These are phyloP conservation scores for Corythucha ciliata DNA, from an alignment of 2,888 invertebrate genomes.

Conservation along the genomic window DNA sequence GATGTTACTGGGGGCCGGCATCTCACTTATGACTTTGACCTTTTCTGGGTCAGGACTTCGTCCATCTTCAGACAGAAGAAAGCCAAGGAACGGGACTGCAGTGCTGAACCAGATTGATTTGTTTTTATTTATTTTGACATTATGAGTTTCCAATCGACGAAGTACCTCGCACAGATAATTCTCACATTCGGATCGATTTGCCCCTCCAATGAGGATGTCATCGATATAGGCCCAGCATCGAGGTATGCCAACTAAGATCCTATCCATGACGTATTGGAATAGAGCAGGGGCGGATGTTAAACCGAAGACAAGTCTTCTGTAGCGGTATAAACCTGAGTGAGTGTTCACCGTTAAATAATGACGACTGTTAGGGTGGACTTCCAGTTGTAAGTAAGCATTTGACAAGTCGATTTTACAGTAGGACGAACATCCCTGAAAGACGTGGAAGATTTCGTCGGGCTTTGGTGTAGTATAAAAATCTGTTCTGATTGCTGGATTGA, in stretches of 20 bases:
- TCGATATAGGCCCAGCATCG: constrained; percentile 32
- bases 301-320: constrained; percentile 29
- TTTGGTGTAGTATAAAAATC: constrained; percentile 38
- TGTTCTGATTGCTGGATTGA: constrained; percentile 34
- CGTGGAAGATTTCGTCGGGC: constrained; percentile 37
- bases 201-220: constrained; percentile 32
- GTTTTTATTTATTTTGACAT: constrained; percentile 33
- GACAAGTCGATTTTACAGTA: too few species aligned
- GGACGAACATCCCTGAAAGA: constrained; percentile 32
- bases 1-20: constrained; percentile 12
- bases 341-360: constrained; percentile 36
- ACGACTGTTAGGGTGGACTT: constrained; percentile 33
- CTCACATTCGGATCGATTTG: too few species aligned
- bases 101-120: constrained; percentile 34
- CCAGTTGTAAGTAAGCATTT: constrained; percentile 37
- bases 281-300: constrained; percentile 32
- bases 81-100: constrained; percentile 35
- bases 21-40: constrained; percentile 13
- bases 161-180: constrained; percentile 28
- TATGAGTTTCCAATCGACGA: constrained; percentile 29
- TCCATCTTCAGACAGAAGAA: constrained; percentile 15
- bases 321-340: constrained; percentile 30
- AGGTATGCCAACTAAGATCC: constrained; percentile 21
- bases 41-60: constrained; percentile 13
- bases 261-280: constrained; percentile 30